phyloP scores from a whole-genome alignment of 2,888 invertebrate species.

The Endotricha flammealis region DNA sequence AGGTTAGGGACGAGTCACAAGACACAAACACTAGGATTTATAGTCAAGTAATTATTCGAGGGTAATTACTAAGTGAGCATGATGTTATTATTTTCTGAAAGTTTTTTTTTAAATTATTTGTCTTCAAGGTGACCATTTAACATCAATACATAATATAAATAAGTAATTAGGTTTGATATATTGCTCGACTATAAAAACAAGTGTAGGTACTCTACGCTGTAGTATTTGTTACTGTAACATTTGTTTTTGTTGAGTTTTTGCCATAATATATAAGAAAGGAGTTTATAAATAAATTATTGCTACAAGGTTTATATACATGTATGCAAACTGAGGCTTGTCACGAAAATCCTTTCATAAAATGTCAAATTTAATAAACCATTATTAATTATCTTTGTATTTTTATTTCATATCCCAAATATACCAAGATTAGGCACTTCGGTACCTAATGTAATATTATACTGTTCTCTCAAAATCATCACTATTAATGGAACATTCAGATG shows the following conservation, averaged over 20 bases:
- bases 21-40: constrained; percentile 51
- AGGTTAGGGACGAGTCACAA: constrained; percentile 64
- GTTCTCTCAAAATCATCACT: too few species aligned
- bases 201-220: constrained; percentile 38
- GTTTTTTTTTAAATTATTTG: too few species aligned
- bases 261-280: constrained; percentile 67
- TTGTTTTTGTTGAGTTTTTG: constrained; percentile 76
- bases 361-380: constrained; percentile 76
- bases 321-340: constrained; percentile 75
- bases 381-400: constrained; percentile 36
- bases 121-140: too few species aligned
- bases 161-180: too few species aligned
- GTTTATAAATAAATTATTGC: constrained; percentile 68
- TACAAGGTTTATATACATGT: constrained; percentile 68
- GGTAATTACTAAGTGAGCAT: too few species aligned
- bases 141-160: too few species aligned
- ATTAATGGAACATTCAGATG: too few species aligned
- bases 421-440: too few species aligned
- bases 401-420: constrained; percentile 15
- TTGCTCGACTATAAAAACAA: constrained; percentile 52
- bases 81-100: too few species aligned
- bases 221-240: constrained; percentile 51
- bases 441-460: too few species aligned
- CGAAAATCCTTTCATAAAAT: constrained; percentile 72
- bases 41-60: too few species aligned